phyloP scores from a whole-genome alignment of 92 coral and sea anemone species.

The Pocillopora meandrina region DNA sequence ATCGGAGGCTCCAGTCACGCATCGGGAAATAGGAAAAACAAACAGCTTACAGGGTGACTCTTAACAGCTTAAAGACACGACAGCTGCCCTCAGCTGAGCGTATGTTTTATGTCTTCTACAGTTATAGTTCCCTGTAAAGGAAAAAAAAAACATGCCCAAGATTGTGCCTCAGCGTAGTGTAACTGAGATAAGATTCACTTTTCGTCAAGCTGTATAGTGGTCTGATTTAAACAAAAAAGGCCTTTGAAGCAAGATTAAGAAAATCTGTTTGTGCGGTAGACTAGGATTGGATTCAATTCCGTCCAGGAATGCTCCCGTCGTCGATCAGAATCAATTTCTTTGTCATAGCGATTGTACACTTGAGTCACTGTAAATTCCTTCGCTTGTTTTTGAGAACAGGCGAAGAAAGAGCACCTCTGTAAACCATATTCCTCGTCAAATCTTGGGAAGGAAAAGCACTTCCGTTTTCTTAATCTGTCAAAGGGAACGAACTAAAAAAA shows the following conservation, averaged over 20 bases:
- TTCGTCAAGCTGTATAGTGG: constrained; percentile 26
- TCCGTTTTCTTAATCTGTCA: constrained; percentile 40
- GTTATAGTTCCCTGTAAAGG: not conserved
- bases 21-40: not conserved
- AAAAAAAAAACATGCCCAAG: not conserved
- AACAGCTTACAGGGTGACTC: constrained; percentile 1
- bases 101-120: constrained; percentile 37
- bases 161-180: not conserved
- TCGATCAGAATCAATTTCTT: not conserved
- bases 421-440: not conserved
- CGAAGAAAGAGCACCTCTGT: not conserved
- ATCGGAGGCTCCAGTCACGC: constrained; percentile 32
- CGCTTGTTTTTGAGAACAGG: constrained; percentile 12
- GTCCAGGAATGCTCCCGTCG: constrained; percentile 10
- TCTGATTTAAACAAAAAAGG: constrained; percentile 1
- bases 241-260: constrained; percentile 22
- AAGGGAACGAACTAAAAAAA: constrained; percentile 31
- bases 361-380: not conserved
- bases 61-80: constrained; percentile 15
- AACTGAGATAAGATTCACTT: constrained; percentile 36
- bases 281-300: not conserved
- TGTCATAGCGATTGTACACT: not conserved
- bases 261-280: constrained; percentile 31
- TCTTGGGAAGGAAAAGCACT: constrained; percentile 29
- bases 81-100: constrained; percentile 4